These are phyloP conservation scores for Ostrea denselamellosa DNA, from an alignment of 1,140 invertebrate genomes.

Conservation along the genomic window DNA sequence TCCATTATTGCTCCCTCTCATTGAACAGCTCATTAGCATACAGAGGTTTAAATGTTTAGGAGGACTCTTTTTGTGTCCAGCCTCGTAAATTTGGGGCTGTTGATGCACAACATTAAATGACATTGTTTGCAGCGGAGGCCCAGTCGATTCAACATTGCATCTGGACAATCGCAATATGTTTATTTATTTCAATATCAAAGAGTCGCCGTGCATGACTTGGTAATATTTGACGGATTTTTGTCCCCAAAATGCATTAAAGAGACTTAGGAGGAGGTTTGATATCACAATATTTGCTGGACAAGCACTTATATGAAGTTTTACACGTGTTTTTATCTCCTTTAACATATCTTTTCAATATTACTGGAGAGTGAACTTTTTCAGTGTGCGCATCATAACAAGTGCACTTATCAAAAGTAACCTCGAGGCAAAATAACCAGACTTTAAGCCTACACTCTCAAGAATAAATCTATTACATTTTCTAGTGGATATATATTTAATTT, in stretches of 20 bases:
- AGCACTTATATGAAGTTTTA: constrained; percentile 14
- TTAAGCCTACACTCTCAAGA: no score
- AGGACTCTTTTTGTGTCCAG: background rate
- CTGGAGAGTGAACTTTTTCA: background rate
- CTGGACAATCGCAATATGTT: constrained; percentile 23
- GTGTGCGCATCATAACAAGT: background rate
- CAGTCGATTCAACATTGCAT: constrained; percentile 29
- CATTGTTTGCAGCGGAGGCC: constrained; percentile 15
- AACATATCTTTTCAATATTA: background rate
- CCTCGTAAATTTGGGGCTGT: background rate
- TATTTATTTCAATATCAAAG: constrained; percentile 39
- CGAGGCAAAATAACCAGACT: no score
- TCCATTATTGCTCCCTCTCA: background rate
- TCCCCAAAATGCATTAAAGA: background rate
- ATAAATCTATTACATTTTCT: no score
- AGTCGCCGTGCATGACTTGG: constrained; percentile 10
- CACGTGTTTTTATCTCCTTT: constrained; percentile 11
- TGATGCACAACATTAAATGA: constrained; percentile 33
- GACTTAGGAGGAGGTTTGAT: background rate
- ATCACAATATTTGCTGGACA: constrained; percentile 27
- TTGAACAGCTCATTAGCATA: constrained; percentile 10
- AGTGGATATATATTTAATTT: no score
- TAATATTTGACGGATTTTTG: constrained; percentile 33
- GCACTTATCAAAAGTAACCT: background rate
- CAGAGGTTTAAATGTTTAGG: constrained; percentile 23